These are phyloP conservation scores for Intellagama lesueurii DNA, from an alignment of 2,797 vertebrate species.

Conservation along the genomic window DNA sequence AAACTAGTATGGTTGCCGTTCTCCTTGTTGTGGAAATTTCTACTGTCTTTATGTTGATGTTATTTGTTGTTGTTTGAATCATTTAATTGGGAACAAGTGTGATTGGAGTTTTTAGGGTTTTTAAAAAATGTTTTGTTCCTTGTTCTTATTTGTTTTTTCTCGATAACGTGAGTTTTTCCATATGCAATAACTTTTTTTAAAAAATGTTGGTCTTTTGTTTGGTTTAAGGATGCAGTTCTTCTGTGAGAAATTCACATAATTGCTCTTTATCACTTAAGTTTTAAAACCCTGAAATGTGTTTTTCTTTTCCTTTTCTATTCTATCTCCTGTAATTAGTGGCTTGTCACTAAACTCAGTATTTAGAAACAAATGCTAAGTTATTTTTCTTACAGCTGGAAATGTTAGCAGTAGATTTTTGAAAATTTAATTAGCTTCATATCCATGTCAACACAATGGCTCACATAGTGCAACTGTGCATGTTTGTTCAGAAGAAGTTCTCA, in stretches of 20 bases:
- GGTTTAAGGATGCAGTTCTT: neutral
- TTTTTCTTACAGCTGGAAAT: neutral
- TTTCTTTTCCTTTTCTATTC: neutral
- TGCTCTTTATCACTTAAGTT: neutral
- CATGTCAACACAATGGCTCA: neutral
- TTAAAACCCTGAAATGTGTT: neutral
- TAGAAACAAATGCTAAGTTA: neutral
- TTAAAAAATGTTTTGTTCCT: no score
- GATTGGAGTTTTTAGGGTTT: neutral
- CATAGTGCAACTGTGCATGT: neutral
- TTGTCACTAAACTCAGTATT: neutral
- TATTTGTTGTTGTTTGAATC: no score
- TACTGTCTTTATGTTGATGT: no score
- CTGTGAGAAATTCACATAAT: neutral
- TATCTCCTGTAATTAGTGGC: neutral
- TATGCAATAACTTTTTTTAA: no score
- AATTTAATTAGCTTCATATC: neutral
- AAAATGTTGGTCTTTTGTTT: neutral
- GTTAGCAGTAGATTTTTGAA: neutral
- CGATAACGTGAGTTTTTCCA: neutral
- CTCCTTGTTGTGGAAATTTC: no score
- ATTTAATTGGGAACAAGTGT: no score
- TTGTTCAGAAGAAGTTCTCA: neutral
- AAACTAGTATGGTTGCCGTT: no score
- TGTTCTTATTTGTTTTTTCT: neutral